Evolutionary conservation across 1,140 invertebrate genomes (phyloP), one percentile per base, ranked within the genome.

Genomic region (Saccostrea glomerata): DNA sequence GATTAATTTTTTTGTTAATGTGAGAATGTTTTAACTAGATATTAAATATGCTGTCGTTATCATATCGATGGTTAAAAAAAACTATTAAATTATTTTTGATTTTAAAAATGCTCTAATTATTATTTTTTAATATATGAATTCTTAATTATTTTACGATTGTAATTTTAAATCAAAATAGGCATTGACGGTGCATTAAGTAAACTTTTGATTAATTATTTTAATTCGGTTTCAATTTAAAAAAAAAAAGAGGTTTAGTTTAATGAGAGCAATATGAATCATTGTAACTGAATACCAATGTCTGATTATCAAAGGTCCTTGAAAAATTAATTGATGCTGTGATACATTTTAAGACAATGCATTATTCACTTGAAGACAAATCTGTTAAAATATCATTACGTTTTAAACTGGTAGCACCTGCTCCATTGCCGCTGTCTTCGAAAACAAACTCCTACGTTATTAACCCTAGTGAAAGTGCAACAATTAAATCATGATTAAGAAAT

Each of bases 391-490:
- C 47, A 47, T 47, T 47, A 47, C 6, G 47, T 7, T 47, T 47
- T 9, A 47, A 7, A 47, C 47, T 47, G 47, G 6, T 7, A 47
- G 47, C 58, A 63, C 58, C n/a, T 63, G 12, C 25, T 77, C 23
- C 70, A 5, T 36, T 11, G 25, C 15, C 70, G 15, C 6, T 47
- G 70, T 36, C 70, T 15, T 15, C 25, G 70, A 30, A 77, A 77
- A 77, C 70, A 77, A 77, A 11, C 70, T 12, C 70, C 70, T 36
- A 77, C 70, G 11, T 36, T 77, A 30, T 36, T 77, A 30, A 77
- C 70, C 7, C 58, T n/a, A 63, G 58, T 63, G 17, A 6, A 17
- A 63, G 58, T 63, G 17, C 58, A 63, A 20, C 60, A 66, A 77
- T 77, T 25, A 77, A 77, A 36, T 20, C 58, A 63, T 20, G 17